Evolutionary conservation across 2,113 vertebrate species (phyloP).

Genomic region (Noturus placidus): DNA sequence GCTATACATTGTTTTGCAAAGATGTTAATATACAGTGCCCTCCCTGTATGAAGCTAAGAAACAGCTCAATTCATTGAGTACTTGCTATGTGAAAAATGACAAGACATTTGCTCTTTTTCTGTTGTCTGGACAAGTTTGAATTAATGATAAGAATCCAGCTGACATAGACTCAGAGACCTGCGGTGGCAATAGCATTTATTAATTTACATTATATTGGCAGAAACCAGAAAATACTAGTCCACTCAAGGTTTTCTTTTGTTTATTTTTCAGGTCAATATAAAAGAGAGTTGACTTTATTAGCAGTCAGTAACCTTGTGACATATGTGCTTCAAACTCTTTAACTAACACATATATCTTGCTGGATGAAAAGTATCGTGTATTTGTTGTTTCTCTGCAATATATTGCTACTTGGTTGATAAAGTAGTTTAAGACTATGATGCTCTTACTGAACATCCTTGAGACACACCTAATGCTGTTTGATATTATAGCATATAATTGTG

Average conservation of each 20-base stretch:
- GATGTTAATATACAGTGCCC: neutral
- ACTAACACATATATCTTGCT: neutral
- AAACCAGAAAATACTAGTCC: neutral
- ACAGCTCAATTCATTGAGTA: neutral
- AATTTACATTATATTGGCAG: neutral
- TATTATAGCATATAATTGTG: neutral
- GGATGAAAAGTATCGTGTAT: neutral
- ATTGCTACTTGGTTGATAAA: neutral
- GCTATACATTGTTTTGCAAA: constrained; percentile 11
- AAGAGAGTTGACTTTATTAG: neutral
- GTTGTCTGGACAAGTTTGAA: neutral
- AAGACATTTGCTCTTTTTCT: neutral
- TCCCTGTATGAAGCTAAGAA: neutral
- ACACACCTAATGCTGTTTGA: neutral
- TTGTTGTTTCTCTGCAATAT: neutral
- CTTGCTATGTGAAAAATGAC: neutral
- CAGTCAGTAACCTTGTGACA: neutral
- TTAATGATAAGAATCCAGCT: neutral
- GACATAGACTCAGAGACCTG: neutral
- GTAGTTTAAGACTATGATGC: neutral
- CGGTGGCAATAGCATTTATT: neutral
- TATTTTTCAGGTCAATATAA: neutral
- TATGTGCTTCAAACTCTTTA: neutral
- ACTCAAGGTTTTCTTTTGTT: neutral
- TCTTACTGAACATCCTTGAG: neutral